Evolutionary conservation across 1,140 invertebrate genomes (phyloP), one percentile per base, ranked within the genome.

Genomic region (Proales similis): DNA sequence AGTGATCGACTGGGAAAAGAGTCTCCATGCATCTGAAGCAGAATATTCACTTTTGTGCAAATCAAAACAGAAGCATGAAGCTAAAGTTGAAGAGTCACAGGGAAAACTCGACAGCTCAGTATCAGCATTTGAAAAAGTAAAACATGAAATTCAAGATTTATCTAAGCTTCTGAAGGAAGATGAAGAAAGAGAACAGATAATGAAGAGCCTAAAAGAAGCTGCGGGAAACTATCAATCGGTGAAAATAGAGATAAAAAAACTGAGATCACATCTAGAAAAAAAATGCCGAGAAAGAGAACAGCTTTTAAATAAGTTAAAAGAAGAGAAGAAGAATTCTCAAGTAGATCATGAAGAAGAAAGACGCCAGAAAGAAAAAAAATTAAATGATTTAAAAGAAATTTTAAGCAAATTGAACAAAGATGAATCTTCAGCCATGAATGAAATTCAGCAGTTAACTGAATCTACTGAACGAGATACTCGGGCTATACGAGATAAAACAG

Each of bases 151-250:
- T 65, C 11, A 65, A 66, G 48, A 62, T 12, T 7, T 60, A 64
- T 20, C 60, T 64, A 17, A 66, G 67, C 11, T 47, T 65, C 20
- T 68, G 29, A 47, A 65, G 51, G 47, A 48, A 68, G 42, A 65
- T 73, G 7, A 48, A 68, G 20, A 65, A 64, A 14, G 51, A 84
- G 11, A 57, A 26, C 7, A 57, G 70, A 79, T 36, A 76, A 78
- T 49, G 81, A 83, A 67, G 65, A 71, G 6, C n/a, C 68, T 12
- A 79, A 79, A 78, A 42, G 12, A 38, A 57, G 51, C 51, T n/a
- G 66, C 74, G 20, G 46, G 60, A 26, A 72, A 79, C 20, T 65
- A 65, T 43, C 36, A 57, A 48, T 19, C 66, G 17, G 61, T 70
- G 48, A 65, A 66, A 36, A 60, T 62, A 43, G 39, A 27, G 48